Base-by-base conservation (phyloP, 2,888 invertebrate genomes). In the Eudemis profundana region DNA sequence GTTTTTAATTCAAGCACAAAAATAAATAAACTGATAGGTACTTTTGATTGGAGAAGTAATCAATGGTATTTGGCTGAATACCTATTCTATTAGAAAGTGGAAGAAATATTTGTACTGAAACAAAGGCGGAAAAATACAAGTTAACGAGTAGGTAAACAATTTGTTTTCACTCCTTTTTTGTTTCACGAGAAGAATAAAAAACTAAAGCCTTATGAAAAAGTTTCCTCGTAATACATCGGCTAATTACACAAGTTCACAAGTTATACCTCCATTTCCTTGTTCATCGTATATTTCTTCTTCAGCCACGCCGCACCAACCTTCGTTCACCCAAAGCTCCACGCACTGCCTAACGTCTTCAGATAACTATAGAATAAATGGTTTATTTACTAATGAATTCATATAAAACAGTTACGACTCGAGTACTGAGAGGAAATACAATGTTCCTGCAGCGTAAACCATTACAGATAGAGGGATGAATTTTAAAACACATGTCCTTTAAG, bases 271-370 rank as follows among this genome's bases (percentile, higher is more conserved):
- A 47, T 81, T 85, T 4, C 86, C 87, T 10, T 84, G 81, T 67
- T 92, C 93, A 49, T 92, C 90, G 53, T 83, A 87, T 8, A 87
- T 70, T 42, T 90, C 91, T 70, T 91, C 90, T 68, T 92, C 92
- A 1, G 86, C 85, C 0, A 92, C 92, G 1, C 92, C 92, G 68
- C 92, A 92, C 92, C 92, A 92, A 4, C 92, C 92, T 46, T 90
- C 91, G 0, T 83, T 76, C 19, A 89, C 83, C 92, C 92, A 92
- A 42, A 82, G 86, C 46, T 91, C 90, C 40, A 93, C 87, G 69
- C 93, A 92, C 44, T 87, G 87, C 61, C 87, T 80, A 40, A 93
- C 92, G 65, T 93, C 93, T 72, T 93, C 93, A 2, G 92, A 89
- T 40, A 93, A 82, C 93, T 93, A 72, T 3, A 12, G n/a, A 27